phyloP scores from a whole-genome alignment of 2,888 invertebrate species.

The Uloborus plumipes region DNA sequence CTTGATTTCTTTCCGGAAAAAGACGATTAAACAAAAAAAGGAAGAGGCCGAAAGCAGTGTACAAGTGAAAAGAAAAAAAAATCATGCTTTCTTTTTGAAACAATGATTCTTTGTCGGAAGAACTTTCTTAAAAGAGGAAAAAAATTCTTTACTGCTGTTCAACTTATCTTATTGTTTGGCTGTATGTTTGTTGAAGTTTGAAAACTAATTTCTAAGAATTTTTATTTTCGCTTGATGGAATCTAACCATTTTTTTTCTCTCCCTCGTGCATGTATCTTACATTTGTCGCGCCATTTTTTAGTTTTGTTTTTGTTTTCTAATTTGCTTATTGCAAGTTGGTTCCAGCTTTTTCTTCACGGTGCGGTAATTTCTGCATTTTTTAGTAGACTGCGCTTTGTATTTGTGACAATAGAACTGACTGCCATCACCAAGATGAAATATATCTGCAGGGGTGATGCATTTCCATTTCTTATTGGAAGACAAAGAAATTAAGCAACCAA shows the following conservation, averaged over 20 bases:
- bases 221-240: constrained; percentile 60
- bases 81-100: constrained; percentile 62
- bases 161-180: constrained; percentile 63
- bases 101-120: constrained; percentile 64
- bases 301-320: constrained; percentile 49
- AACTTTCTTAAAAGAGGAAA: constrained; percentile 62
- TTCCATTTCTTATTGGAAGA: constrained; percentile 40
- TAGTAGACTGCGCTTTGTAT: constrained; percentile 34
- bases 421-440: constrained; percentile 50
- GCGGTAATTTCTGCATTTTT: constrained; percentile 59
- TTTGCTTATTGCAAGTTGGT: constrained; percentile 58
- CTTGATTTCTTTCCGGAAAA: constrained; percentile 64
- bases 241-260: constrained; percentile 36
- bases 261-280: constrained; percentile 14
- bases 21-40: constrained; percentile 62
- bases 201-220: constrained; percentile 63
- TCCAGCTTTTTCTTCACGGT: constrained; percentile 54
- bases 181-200: constrained; percentile 64
- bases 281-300: constrained; percentile 15
- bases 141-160: constrained; percentile 45
- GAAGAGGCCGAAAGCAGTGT: constrained; percentile 53
- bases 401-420: constrained; percentile 7
- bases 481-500: constrained; percentile 43
- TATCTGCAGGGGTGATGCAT: constrained; percentile 13
- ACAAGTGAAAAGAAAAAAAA: constrained; percentile 35